These are phyloP conservation scores for Cyclargus thomasi DNA, from an alignment of 1,140 invertebrate genomes.

Conservation along the genomic window DNA sequence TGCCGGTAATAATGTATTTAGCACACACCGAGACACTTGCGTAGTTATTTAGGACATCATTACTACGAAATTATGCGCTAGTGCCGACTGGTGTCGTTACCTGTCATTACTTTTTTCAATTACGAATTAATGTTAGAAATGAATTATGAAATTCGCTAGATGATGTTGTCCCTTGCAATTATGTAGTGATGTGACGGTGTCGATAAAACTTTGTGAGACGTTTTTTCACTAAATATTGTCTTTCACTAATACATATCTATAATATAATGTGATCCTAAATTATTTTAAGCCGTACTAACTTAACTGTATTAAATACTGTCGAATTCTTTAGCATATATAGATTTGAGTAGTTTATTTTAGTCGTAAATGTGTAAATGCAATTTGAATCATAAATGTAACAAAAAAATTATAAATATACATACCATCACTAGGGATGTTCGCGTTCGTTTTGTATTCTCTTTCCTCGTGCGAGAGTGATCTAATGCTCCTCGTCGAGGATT, in stretches of 20 bases:
- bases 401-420: conserved; percentile 13
- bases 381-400: too few species aligned
- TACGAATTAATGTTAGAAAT: conserved; percentile 16
- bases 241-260: too few species aligned
- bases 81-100: conserved; percentile 22
- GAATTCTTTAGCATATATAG: too few species aligned
- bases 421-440: conserved; percentile 57
- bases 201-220: neutral
- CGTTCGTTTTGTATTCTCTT: conserved; percentile 64
- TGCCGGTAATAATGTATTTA: conserved; percentile 59
- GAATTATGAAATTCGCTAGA: neutral
- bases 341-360: too few species aligned
- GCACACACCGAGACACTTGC: conserved; percentile 45
- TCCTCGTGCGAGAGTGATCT: conserved; percentile 61
- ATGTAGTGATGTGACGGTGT: neutral
- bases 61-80: conserved; percentile 40
- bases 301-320: too few species aligned
- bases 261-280: too few species aligned
- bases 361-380: too few species aligned
- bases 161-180: conserved; percentile 3
- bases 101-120: conserved; percentile 16
- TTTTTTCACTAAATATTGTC: too few species aligned
- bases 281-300: too few species aligned
- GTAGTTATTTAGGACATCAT: conserved; percentile 51
- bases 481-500: conserved; percentile 44